Conservation (phyloP, 2,113 vertebrate genomes). For the Vulpes ferrilata region DNA sequence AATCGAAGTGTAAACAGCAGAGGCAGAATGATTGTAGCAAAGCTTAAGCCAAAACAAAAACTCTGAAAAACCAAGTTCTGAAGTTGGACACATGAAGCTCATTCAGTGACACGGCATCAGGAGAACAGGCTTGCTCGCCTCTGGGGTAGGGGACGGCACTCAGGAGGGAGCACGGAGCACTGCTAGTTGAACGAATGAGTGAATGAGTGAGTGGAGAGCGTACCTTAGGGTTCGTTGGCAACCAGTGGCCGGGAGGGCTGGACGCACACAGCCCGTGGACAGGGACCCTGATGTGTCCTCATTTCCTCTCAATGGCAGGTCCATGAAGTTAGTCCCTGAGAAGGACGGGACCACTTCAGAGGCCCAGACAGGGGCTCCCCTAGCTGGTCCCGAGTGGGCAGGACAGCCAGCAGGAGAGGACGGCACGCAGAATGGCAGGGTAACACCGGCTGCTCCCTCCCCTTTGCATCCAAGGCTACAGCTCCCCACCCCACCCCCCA, state of each 20-base stretch:
- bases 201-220: not conserved
- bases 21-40: not conserved
- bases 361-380: not conserved
- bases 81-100: too few species aligned
- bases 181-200: not conserved
- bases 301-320: slow-evolving; percentile 53
- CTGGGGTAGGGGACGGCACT: not conserved
- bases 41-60: not conserved
- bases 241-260: not conserved
- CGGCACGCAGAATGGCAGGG: slow-evolving; percentile 76
- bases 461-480: not conserved
- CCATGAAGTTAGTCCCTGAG: not conserved
- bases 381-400: not conserved
- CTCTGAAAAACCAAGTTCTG: not conserved
- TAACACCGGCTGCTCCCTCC: slow-evolving; percentile 68
- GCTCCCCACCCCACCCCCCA: not conserved
- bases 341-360: not conserved
- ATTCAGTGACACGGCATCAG: not conserved
- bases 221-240: not conserved
- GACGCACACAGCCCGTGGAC: fast-evolving
- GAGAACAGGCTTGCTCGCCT: not conserved
- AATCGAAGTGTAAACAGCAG: not conserved
- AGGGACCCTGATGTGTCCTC: not conserved
- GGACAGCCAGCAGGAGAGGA: slow-evolving; percentile 59
- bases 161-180: fast-evolving